phyloP scores from a whole-genome alignment of 2,797 vertebrate genomes.

The Notolepis coatsorum region DNA sequence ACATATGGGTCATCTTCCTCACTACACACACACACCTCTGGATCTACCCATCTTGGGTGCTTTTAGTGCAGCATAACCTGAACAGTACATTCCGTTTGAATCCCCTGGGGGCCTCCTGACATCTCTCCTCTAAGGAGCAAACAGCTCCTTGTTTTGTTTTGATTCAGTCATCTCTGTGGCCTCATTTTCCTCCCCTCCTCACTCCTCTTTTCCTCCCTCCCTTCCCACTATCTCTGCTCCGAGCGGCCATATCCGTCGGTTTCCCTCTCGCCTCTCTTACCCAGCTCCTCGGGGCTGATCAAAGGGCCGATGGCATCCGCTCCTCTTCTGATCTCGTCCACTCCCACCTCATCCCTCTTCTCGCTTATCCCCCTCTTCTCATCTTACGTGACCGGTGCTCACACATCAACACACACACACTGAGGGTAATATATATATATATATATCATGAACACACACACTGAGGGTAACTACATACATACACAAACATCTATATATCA shows the following conservation, averaged over 20 bases:
- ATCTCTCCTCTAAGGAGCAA: constrained; percentile 18
- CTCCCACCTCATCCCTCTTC: not conserved
- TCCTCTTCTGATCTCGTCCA: not conserved
- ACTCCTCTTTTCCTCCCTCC: constrained; percentile 38
- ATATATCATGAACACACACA: no score
- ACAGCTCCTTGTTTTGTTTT: constrained; percentile 41
- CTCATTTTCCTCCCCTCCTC: constrained; percentile 20
- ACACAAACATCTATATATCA: no score
- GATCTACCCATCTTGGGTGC: not conserved
- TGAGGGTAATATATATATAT: no score
- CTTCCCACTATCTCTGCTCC: constrained; percentile 61
- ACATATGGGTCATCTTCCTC: not conserved
- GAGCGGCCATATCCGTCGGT: constrained; percentile 70
- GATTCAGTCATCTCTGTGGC: constrained; percentile 29
- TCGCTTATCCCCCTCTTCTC: constrained; percentile 4
- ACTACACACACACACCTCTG: not conserved
- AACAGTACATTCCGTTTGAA: constrained; percentile 9
- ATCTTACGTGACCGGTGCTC: no score
- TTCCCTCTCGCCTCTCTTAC: constrained; percentile 24
- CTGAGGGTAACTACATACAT: no score
- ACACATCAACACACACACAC: no score
- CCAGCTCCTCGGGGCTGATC: constrained; percentile 30
- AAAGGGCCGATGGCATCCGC: constrained; percentile 22
- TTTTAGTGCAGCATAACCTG: constrained; percentile 4
- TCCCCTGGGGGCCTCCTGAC: constrained; percentile 6